Evolutionary conservation across 2,797 vertebrate genomes (phyloP), one percentile per base, ranked within the genome.

Genomic region (Adelosebastes latens): DNA sequence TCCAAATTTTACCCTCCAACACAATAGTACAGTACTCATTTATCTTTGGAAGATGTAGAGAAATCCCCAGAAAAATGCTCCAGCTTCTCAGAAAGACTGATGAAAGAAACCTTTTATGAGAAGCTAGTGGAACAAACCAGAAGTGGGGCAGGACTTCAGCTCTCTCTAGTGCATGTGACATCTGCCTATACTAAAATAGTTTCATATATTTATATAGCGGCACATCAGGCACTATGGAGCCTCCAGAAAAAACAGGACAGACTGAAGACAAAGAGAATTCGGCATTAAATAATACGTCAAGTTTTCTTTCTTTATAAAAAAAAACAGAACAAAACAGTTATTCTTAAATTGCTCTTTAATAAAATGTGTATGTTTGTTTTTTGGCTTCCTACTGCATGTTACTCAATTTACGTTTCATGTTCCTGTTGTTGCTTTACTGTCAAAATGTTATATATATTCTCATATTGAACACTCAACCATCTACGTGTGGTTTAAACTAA

Each of bases 391-490:
- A n/a, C 24, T 49, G 39, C 39, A 31, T 1, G 25, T 66, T 66
- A 10, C 20, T 22, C n/a, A 0, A 9, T 5, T n/a, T 0, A 0
- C 0, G 31, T 39, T 63, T 25, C 7, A 39, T 16, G 0, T 29
- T 49, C 24, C 39, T 0, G 18, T 67, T 2, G 16, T 13, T 49
- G 34, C 34, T 34, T 63, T 39, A 36, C 7, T 24, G 32, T 36
- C 2, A 63, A 6, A 14, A 46, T 6, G 1, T 25, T 2, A 22
- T 0, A 46, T 0, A 9, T 8, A 24, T 16, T 39, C 34, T 24
- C 36, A 22, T 52, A 25, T 3, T 52, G 1, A n/a, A 0, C 12
- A 46, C 20, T 52, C 20, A 20, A 0, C 1, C 46, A 49, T 20
- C 32, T 14, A 5, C 14, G 2, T 25, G 18, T 29, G 36, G 13